Evolutionary conservation across 2,797 vertebrate genomes (phyloP).

Genomic region (Acrossocheilus fasciatus): DNA sequence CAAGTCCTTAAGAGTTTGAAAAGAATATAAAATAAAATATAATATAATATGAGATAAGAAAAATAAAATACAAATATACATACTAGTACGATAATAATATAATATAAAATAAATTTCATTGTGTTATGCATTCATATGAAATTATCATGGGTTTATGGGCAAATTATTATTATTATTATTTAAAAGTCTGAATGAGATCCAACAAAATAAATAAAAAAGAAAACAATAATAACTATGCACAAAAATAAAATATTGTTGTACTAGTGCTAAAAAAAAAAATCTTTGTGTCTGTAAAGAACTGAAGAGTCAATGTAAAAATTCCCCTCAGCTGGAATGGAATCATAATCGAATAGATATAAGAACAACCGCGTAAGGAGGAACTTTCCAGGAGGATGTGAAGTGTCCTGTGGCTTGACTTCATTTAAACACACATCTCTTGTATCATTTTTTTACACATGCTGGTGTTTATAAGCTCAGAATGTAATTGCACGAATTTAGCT

Average conservation of each 20-base stretch:
- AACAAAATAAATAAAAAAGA: not conserved
- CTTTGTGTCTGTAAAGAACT: not conserved
- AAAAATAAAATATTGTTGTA: not conserved
- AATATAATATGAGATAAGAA: no score
- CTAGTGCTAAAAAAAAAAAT: not conserved
- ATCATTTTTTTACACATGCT: not conserved
- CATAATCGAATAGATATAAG: no score
- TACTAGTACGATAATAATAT: no score
- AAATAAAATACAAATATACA: no score
- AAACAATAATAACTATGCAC: not conserved
- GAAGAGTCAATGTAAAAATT: not conserved
- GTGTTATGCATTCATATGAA: no score
- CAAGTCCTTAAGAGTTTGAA: no score
- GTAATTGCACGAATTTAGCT: not conserved
- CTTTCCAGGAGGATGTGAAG: not conserved
- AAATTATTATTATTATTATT: no score
- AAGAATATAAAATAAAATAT: no score
- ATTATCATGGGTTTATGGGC: no score
- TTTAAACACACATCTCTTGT: not conserved
- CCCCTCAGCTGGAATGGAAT: no score
- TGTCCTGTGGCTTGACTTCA: not conserved
- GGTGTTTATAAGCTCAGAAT: not conserved
- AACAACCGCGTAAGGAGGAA: not conserved
- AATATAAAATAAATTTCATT: no score
- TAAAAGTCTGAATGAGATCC: no score